These are phyloP conservation scores for Drosophila kanapiae DNA, from an alignment of 1,140 invertebrate species.

Conservation along the genomic window DNA sequence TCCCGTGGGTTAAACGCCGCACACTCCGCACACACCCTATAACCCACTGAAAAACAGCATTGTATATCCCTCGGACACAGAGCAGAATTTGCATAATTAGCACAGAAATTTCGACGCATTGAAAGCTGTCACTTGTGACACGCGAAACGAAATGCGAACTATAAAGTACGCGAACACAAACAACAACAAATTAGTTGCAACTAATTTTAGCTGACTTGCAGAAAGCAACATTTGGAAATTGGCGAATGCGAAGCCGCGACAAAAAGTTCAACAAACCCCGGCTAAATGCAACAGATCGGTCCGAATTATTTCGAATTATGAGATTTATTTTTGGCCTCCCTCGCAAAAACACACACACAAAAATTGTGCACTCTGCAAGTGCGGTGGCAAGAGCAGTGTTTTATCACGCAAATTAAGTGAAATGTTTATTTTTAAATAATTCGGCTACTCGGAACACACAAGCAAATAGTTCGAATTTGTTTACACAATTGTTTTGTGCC, in stretches of 20 bases:
- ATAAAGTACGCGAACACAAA: conserved; percentile 19
- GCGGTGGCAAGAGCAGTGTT: conserved; percentile 23
- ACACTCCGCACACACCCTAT: background rate
- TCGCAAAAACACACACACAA: conserved; percentile 22
- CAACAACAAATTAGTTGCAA: conserved; percentile 65
- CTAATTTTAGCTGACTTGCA: conserved; percentile 66
- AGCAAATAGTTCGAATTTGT: conserved; percentile 53
- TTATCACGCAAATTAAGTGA: conserved; percentile 69
- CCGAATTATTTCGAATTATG: conserved; percentile 73
- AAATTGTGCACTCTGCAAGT: conserved; percentile 31
- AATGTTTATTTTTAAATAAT: conserved; percentile 64
- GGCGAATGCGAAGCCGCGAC: conserved; percentile 35
- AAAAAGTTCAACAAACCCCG: conserved; percentile 77
- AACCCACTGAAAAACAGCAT: conserved; percentile 24
- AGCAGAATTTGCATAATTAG: conserved; percentile 77
- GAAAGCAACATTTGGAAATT: conserved; percentile 42
- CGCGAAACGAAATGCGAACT: conserved; percentile 43
- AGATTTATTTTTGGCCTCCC: conserved; percentile 66
- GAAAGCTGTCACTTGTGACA: conserved; percentile 78
- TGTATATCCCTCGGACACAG: conserved; percentile 13
- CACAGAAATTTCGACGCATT: conserved; percentile 62
- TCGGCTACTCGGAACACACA: conserved; percentile 34
- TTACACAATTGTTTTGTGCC: conserved; percentile 41
- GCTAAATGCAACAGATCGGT: conserved; percentile 49
- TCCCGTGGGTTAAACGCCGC: conserved; percentile 12